Conservation (phyloP, 2,888 invertebrate species). For the Phaonia tiefii region DNA sequence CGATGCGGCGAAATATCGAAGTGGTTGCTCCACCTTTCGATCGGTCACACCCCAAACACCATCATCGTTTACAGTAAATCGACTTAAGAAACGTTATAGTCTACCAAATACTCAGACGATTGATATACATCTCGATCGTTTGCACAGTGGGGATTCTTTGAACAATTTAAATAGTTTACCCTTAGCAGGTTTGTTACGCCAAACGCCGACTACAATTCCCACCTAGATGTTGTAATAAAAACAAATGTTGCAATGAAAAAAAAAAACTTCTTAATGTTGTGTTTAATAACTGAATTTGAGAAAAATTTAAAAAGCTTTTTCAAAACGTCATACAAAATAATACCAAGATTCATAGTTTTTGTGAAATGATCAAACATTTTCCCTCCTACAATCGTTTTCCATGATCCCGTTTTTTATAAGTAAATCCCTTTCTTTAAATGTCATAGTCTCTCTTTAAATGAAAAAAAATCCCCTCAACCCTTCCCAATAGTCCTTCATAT, state of each 20-base stretch:
- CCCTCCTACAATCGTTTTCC: too few relatives aligned
- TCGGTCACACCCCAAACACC: conserved; percentile 24
- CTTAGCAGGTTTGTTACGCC: conserved; percentile 54
- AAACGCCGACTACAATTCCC: background rate
- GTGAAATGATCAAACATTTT: too few relatives aligned
- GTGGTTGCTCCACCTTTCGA: conserved; percentile 48
- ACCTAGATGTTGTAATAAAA: conserved; percentile 68
- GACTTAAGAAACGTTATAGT: conserved; percentile 79
- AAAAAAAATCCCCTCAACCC: too few relatives aligned
- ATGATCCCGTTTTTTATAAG: too few relatives aligned
- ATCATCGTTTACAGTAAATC: conserved; percentile 49
- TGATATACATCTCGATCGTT: conserved; percentile 78
- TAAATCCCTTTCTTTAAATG: too few relatives aligned
- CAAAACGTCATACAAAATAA: background rate
- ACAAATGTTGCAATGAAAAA: conserved; percentile 1
- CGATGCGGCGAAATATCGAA: conserved; percentile 65
- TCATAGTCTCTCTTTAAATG: too few relatives aligned
- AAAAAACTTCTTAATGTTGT: conserved; percentile 65
- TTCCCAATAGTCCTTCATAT: too few relatives aligned
- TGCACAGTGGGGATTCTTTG: conserved; percentile 76
- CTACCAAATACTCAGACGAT: conserved; percentile 77
- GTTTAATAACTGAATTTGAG: conserved; percentile 38
- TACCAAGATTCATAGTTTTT: too few relatives aligned
- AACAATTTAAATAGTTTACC: conserved; percentile 72
- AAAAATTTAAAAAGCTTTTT: conserved; percentile 5